Conservation (phyloP, 1,140 invertebrate genomes). For the Watersipora subatra region DNA sequence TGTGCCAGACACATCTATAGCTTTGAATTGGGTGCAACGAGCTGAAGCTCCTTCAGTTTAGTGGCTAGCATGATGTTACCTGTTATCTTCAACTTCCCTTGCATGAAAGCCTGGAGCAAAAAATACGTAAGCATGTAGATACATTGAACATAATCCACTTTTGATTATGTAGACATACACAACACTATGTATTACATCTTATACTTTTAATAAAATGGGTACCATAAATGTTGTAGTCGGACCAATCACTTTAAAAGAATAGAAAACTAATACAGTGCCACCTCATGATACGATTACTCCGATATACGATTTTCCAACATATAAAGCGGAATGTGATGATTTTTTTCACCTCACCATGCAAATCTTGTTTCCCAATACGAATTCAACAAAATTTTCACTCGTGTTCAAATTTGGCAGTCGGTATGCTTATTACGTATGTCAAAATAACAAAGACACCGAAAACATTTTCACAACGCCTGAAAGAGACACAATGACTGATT, state of each 20-base stretch:
- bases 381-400: too few species aligned
- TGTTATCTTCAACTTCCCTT: slow-evolving; percentile 86
- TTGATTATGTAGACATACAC: background rate
- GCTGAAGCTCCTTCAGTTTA: slow-evolving; percentile 65
- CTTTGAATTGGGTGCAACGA: slow-evolving; percentile 9
- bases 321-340: too few species aligned
- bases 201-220: background rate
- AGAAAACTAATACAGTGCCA: background rate
- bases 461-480: too few species aligned
- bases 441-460: too few species aligned
- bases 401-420: too few species aligned
- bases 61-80: slow-evolving; percentile 91
- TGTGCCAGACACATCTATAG: slow-evolving; percentile 2
- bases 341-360: too few species aligned
- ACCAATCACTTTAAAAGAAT: background rate
- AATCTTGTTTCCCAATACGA: too few species aligned
- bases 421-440: too few species aligned
- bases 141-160: background rate
- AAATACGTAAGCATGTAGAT: too few species aligned
- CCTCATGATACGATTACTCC: too few species aligned
- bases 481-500: too few species aligned
- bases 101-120: slow-evolving; percentile 79
- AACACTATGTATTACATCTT: background rate
- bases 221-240: background rate
- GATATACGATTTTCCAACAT: background rate